These are phyloP conservation scores for Ophion ellenae DNA, from an alignment of 2,888 invertebrate genomes.

Conservation along the genomic window DNA sequence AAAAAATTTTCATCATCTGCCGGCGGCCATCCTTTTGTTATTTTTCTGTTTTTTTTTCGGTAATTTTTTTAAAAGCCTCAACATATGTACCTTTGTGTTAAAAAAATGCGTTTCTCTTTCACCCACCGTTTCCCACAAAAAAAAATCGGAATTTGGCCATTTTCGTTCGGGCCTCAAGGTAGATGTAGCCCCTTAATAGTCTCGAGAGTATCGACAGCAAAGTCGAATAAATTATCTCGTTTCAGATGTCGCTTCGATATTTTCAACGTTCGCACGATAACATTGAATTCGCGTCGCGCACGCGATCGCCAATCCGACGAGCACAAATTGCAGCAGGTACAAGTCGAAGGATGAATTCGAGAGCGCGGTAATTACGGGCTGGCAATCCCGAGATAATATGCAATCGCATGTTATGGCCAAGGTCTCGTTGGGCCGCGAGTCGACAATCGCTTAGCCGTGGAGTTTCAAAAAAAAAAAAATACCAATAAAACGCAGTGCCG, in stretches of 20 bases:
- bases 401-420: constrained; percentile 73
- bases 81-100: too few relatives aligned
- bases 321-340: not conserved
- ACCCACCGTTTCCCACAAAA: too few relatives aligned
- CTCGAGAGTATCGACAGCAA: not conserved
- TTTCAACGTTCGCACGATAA: not conserved
- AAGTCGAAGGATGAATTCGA: not conserved
- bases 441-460: constrained; percentile 3
- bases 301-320: not conserved
- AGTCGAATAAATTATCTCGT: not conserved
- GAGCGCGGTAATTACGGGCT: not conserved
- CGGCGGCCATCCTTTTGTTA: too few relatives aligned
- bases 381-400: constrained; percentile 38
- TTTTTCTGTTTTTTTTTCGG: too few relatives aligned
- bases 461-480: not conserved
- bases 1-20: too few relatives aligned
- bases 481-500: not conserved
- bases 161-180: too few relatives aligned
- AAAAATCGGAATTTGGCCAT: too few relatives aligned
- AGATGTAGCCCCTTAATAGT: not conserved
- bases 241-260: not conserved
- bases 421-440: constrained; percentile 14
- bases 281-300: not conserved
- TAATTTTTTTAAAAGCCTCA: too few relatives aligned
- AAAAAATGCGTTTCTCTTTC: too few relatives aligned